Base-by-base conservation (phyloP, 1,140 invertebrate genomes). In the Drosophila baimaii region DNA sequence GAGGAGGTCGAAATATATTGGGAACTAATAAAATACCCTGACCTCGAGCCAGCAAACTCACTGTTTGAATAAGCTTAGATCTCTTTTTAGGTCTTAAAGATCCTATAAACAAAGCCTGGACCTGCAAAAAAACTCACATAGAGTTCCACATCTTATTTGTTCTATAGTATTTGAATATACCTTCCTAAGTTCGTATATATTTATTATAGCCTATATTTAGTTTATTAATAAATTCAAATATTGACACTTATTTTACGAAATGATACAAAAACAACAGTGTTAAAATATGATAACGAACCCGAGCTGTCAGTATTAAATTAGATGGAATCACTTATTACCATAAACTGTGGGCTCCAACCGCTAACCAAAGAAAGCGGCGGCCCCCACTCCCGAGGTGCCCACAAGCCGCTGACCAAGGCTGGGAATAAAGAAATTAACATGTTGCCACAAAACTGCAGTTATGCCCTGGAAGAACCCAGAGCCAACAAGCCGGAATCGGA, bases 371-470 rank as follows among this genome's bases (percentile, higher is more conserved):
- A 82, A 75, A 70, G 37, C 59, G 56, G 9, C 21, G 37, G 9
- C 17, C 25, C 25, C 8, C 29, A 35, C 17, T 23, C 51, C 31
- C 33, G 35, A 47, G 21, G 64, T 35, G 31, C 57, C 64, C 39
- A 25, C 46, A 44, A 19, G 41, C 10, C 41, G 35, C 37, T 62
- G 31, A 62, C 58, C 78, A 41, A 43, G 55, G 59, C 61, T 81
- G 66, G 56, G 79, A 85, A 85, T 85, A 65, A 88, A 85, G 82
- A 85, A 85, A 85, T 88, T 85, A 85, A 85, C 82, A 88, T 85
- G 81, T 85, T 85, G 79, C 83, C 79, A 70, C 81, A 84, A 85
- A 77, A 85, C 68, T 86, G 74, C 82, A 85, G 81, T 85, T 86
- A 85, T 85, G 82, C 78, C 81, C 77, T 62, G 61, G 17, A 84